A percentile compares a stretch with the other conserved stretches of the same genome.
phyloP scores from a whole-genome alignment of 2,888 invertebrate genomes.

The Apodemia zela region DNA sequence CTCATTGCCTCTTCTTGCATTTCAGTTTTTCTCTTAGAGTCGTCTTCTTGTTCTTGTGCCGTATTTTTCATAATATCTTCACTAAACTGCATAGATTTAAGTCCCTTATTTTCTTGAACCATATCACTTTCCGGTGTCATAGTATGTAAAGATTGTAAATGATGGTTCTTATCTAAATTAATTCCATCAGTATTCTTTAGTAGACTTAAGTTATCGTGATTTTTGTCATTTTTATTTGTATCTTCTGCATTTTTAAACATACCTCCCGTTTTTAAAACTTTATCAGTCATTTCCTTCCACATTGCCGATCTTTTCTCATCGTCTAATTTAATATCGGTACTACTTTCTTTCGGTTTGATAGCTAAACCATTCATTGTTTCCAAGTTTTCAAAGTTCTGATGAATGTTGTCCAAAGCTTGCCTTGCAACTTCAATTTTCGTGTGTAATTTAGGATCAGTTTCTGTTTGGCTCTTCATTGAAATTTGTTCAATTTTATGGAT shows the following conservation, averaged over 20 bases:
- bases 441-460: slow-evolving; percentile 48
- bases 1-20: background rate
- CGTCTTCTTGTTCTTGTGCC: background rate
- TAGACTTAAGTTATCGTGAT: background rate
- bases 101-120: background rate
- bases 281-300: slow-evolving; percentile 50
- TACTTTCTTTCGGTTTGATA: slow-evolving; percentile 39
- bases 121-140: background rate
- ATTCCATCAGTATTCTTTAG: background rate
- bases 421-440: slow-evolving; percentile 58
- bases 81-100: background rate
- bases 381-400: slow-evolving; percentile 49
- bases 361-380: slow-evolving; percentile 47
- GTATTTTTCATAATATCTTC: background rate
- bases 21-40: background rate
- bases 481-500: slow-evolving; percentile 48
- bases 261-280: background rate
- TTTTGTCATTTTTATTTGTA: slow-evolving; percentile 1
- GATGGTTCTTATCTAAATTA: background rate
- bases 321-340: slow-evolving; percentile 36
- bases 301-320: slow-evolving; percentile 54
- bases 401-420: slow-evolving; percentile 55
- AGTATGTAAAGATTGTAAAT: background rate
- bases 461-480: slow-evolving; percentile 29
- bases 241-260: slow-evolving; percentile 16